Conservation (phyloP, 2,888 invertebrate genomes). For the Hypercompe scribonia region DNA sequence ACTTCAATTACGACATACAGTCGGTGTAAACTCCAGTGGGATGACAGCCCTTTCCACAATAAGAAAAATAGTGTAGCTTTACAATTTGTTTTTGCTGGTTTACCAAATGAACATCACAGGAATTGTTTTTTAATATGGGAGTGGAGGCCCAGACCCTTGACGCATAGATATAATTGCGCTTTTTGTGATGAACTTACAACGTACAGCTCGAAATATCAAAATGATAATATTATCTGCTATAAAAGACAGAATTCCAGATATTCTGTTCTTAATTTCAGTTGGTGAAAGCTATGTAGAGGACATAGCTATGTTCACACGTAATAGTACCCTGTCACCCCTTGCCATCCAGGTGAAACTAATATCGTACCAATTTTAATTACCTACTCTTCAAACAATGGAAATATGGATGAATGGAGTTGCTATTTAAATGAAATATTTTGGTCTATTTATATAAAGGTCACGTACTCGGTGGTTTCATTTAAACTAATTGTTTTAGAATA, state of each 20-base stretch:
- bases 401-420: constrained; percentile 51
- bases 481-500: background rate
- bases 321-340: constrained; percentile 36
- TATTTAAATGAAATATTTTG: constrained; percentile 2
- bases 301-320: constrained; percentile 43
- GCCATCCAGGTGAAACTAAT: constrained; percentile 74
- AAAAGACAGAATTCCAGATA: background rate
- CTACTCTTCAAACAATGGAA: constrained; percentile 77
- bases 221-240: background rate
- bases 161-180: background rate
- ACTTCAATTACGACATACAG: background rate
- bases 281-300: background rate
- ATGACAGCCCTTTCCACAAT: background rate
- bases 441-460: background rate
- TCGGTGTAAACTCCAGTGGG: too few species aligned
- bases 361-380: constrained; percentile 82
- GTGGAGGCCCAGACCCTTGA: background rate
- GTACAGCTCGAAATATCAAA: background rate
- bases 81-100: background rate
- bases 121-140: background rate
- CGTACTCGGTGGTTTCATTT: background rate
- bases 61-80: background rate
- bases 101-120: background rate
- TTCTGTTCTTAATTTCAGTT: background rate
- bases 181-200: background rate